A percentile compares a stretch with the other conserved stretches of the same genome.
These are phyloP conservation scores for Astyanax mexicanus DNA, from an alignment of 2,797 vertebrate species.

Conservation along the genomic window DNA sequence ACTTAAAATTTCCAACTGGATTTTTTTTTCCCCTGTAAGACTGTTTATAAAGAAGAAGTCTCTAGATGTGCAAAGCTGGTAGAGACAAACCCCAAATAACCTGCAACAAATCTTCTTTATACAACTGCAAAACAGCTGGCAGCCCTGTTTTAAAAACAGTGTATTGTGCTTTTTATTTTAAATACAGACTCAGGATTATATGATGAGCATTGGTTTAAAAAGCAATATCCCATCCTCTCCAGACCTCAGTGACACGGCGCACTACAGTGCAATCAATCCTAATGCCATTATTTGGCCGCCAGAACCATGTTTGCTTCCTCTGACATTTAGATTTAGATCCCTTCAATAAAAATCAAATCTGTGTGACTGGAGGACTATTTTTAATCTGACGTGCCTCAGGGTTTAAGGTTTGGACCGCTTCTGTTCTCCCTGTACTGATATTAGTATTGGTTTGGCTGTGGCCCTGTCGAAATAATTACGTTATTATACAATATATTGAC, in stretches of 20 bases:
- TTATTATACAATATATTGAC: no score
- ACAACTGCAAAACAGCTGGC: background rate
- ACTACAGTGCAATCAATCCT: conserved; percentile 31
- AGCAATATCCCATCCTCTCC: background rate
- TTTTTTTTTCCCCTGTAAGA: no score
- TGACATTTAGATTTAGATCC: conserved; percentile 49
- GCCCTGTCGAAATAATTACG: no score
- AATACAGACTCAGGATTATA: no score
- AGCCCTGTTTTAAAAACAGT: no score
- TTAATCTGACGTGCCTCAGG: background rate
- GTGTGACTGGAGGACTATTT: conserved; percentile 12
- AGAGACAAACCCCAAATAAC: no score
- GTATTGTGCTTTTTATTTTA: no score
- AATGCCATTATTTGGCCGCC: conserved; percentile 40
- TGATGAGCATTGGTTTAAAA: background rate
- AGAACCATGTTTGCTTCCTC: conserved; percentile 28
- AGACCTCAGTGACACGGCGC: background rate
- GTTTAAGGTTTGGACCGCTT: background rate
- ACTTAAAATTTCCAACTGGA: no score
- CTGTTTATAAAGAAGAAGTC: no score
- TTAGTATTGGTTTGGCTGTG: no score
- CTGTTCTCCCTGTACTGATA: background rate
- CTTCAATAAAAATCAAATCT: conserved; percentile 44
- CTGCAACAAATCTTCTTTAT: no score
- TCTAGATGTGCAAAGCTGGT: no score